Evolutionary conservation across 2,113 vertebrate species (phyloP).

Genomic region (Macrotus californicus): DNA sequence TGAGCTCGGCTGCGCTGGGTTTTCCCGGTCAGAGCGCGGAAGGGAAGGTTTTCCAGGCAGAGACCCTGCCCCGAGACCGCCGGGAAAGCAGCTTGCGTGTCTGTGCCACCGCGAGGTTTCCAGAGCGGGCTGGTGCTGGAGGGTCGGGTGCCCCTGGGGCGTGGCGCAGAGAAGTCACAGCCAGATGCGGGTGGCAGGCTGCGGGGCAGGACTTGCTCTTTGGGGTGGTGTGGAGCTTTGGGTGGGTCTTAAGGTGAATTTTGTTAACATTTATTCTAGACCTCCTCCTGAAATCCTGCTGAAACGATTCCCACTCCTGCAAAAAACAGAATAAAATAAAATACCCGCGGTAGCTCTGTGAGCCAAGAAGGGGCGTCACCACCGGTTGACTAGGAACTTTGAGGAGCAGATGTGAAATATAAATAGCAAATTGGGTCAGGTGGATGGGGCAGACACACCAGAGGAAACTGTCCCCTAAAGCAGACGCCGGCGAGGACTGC

Average conservation of each 20-base stretch:
- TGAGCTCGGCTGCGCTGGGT: neutral
- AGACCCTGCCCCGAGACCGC: neutral
- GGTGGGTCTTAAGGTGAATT: neutral
- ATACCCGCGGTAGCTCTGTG: no score
- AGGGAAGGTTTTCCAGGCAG: neutral
- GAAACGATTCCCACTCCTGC: neutral
- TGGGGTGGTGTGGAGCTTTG: neutral
- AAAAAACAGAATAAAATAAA: neutral
- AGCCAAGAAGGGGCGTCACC: neutral
- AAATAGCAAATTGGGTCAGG: neutral
- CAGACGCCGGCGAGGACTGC: neutral
- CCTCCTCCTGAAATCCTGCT: neutral
- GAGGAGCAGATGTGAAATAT: neutral
- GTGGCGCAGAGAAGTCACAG: fast-evolving
- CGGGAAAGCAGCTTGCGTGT: fast-evolving
- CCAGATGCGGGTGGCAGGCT: fast-evolving
- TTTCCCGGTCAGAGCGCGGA: neutral
- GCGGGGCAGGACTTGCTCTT: neutral
- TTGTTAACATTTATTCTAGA: neutral
- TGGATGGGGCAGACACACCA: neutral
- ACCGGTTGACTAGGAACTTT: neutral
- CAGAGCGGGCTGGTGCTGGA: neutral
- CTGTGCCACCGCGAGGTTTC: neutral
- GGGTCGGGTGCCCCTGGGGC: neutral
- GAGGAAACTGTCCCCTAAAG: fast-evolving